phyloP scores from a whole-genome alignment of 1,140 invertebrate genomes.

The Kradibia gibbosae region DNA sequence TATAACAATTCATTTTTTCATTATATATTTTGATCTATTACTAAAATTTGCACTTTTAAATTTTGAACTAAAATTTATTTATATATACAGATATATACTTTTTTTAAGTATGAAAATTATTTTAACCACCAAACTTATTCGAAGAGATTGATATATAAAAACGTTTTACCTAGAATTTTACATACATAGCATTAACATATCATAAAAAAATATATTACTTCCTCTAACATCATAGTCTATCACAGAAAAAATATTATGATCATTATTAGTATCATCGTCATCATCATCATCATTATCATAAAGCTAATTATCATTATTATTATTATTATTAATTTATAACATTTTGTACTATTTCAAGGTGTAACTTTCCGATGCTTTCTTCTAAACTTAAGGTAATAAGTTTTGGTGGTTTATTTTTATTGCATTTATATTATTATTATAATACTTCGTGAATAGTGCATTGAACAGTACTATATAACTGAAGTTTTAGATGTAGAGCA shows the following conservation, averaged over 20 bases:
- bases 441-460: conserved; percentile 59
- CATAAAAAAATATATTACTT: conserved; percentile 5
- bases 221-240: neutral
- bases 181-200: conserved; percentile 27
- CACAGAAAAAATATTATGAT: neutral
- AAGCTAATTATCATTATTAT: conserved; percentile 1
- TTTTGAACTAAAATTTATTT: conserved; percentile 27
- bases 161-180: neutral
- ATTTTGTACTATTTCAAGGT: conserved; percentile 52
- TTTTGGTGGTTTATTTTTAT: conserved; percentile 52
- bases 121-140: conserved; percentile 52
- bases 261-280: too few relatives aligned
- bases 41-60: conserved; percentile 45
- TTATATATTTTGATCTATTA: conserved; percentile 38
- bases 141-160: conserved; percentile 43
- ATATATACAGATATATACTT: too few relatives aligned
- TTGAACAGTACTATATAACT: conserved; percentile 56
- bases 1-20: conserved; percentile 34
- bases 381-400: conserved; percentile 53
- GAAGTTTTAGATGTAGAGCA: conserved; percentile 64
- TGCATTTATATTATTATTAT: conserved; percentile 51
- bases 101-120: conserved; percentile 11
- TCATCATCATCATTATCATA: neutral
- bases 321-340: conserved; percentile 43
- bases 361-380: conserved; percentile 50